Conservation (phyloP, 2,797 vertebrate genomes). For the Ctenosaura bakeri region DNA sequence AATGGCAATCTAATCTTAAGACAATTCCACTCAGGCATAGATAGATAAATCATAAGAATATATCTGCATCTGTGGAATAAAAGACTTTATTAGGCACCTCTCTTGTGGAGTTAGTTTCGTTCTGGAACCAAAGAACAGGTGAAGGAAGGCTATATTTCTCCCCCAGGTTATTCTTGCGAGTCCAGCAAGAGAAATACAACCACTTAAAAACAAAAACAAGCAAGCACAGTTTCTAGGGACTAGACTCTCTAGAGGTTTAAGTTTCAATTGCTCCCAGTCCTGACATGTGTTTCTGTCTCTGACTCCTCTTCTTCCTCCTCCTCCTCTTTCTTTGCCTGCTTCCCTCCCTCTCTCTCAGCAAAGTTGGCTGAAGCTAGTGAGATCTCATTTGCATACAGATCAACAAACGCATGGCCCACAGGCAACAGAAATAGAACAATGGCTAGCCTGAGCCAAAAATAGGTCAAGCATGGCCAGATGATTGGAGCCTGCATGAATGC, state of each 20-base stretch:
- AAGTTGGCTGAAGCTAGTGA: constrained; percentile 86
- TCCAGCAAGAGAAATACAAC: constrained; percentile 45
- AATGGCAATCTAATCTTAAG: not conserved
- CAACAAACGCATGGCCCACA: constrained; percentile 97
- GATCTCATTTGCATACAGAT: constrained; percentile 99
- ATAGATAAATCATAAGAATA: constrained; percentile 3
- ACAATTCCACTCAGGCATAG: constrained; percentile 46
- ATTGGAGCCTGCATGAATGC: constrained; percentile 99
- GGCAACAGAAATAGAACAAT: constrained; percentile 99
- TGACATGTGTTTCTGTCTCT: constrained; percentile 69
- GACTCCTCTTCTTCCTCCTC: constrained; percentile 41
- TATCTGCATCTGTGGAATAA: not conserved
- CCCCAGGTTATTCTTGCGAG: constrained; percentile 66
- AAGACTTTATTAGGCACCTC: constrained; percentile 44
- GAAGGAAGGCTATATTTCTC: constrained; percentile 73
- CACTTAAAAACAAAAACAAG: constrained; percentile 67
- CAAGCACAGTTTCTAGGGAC: constrained; percentile 66
- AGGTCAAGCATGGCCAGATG: constrained; percentile 96
- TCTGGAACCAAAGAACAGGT: constrained; percentile 80
- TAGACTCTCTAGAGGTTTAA: constrained; percentile 60
- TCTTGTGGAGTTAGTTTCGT: constrained; percentile 61
- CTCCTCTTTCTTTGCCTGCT: not conserved
- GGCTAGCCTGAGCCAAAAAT: constrained; percentile 98
- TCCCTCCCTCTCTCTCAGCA: constrained; percentile 67
- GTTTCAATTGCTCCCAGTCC: constrained; percentile 70